Evolutionary conservation across 2,888 invertebrate genomes (phyloP).

Genomic region (Mesochorus sp.): DNA sequence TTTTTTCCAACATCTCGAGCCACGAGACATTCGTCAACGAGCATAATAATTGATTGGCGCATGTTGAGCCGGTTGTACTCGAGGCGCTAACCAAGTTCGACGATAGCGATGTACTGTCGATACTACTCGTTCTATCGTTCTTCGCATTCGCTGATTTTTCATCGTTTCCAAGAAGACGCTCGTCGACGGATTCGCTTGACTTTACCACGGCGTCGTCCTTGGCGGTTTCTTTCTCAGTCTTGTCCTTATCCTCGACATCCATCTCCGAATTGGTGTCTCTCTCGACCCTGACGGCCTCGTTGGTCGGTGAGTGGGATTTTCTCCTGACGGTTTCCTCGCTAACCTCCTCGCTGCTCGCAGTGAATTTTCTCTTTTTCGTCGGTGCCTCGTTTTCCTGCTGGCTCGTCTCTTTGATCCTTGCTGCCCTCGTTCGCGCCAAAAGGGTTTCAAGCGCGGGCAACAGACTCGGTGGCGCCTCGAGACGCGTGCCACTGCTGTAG

Average conservation of each 20-base stretch:
- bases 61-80: conserved; percentile 69
- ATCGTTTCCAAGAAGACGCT: conserved; percentile 58
- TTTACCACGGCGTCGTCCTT: conserved; percentile 63
- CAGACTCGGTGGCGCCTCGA: conserved; percentile 78
- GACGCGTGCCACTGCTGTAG: conserved; percentile 82
- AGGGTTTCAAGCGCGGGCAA: conserved; percentile 77
- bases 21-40: conserved; percentile 77
- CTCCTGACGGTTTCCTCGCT: conserved; percentile 65
- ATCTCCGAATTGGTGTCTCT: conserved; percentile 62
- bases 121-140: conserved; percentile 59
- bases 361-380: conserved; percentile 79
- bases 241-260: conserved; percentile 71
- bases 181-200: conserved; percentile 63
- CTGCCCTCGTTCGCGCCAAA: conserved; percentile 74
- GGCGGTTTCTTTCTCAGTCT: conserved; percentile 67
- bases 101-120: conserved; percentile 67
- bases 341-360: conserved; percentile 68
- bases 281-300: conserved; percentile 55
- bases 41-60: conserved; percentile 75
- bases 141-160: conserved; percentile 40
- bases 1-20: conserved; percentile 81
- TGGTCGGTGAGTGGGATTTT: conserved; percentile 65
- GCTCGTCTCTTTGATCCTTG: conserved; percentile 72
- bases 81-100: conserved; percentile 70
- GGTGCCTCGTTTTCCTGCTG: conserved; percentile 76